Base-by-base conservation (phyloP, 2,888 invertebrate species). In the Nomada flava region DNA sequence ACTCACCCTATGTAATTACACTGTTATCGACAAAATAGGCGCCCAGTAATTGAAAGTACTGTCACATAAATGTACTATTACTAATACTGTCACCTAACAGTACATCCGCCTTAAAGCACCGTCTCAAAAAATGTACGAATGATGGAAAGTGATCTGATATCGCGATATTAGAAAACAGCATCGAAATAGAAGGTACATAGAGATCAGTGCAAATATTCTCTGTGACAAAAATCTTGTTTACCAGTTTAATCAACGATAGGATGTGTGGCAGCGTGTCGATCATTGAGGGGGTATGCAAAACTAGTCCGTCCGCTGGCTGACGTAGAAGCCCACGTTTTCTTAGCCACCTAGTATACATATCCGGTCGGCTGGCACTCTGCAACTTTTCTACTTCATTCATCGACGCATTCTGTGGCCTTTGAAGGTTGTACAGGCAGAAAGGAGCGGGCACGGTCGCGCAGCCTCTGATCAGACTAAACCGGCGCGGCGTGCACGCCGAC, bases 401-500 rank as follows among this genome's bases (percentile, higher is more conserved):
- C 91, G 91, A 91, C 90, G 91, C 92, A 92, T 91, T 92, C 91
- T 90, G 91, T 90, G 93, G 93, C 93, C 93, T 93, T 93, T 93
- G 93, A 93, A 93, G 93, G 93, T 92, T 93, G 92, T 89, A 85
- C 88, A 84, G 83, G 84, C 86, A 87, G 89, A 88, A 89, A 89
- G 86, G 87, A 89, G 89, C 88, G 86, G 85, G 69, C 78, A 89
- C 75, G 84, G 86, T 82, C 87, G 81, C 85, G 85, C 81, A 7
- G 84, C 79, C 78, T 71, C 23, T 75, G 78, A 69, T 73, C 81
- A 70, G 69, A 75, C 55, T 63, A 67, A 55, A 69, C 70, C 68
- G 74, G 76, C 13, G 15, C 47, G 15, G 13, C 69, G 60, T 67
- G 62, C 77, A 68, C 74, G 70, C 82, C 75, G 80, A 86, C 88